A percentile compares a stretch with the other conserved stretches of the same genome.
These are phyloP conservation scores for Acipenser transmontanus DNA, from an alignment of 2,797 vertebrate genomes.

Conservation along the genomic window DNA sequence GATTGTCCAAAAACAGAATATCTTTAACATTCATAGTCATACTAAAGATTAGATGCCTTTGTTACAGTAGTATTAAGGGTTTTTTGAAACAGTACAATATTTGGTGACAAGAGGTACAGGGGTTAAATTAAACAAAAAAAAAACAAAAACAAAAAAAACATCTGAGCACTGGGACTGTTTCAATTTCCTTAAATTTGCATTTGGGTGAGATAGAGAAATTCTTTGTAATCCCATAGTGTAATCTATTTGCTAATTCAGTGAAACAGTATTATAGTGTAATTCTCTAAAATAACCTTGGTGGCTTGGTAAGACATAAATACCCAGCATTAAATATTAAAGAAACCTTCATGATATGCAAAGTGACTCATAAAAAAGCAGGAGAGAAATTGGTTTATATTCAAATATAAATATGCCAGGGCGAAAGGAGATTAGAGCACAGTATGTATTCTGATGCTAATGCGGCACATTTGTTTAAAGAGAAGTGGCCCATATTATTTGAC, in stretches of 20 bases:
- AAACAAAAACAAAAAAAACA: too few relatives aligned
- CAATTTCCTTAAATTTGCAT: background rate
- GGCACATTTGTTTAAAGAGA: constrained; percentile 47
- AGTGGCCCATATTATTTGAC: constrained; percentile 55
- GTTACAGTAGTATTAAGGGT: too few relatives aligned
- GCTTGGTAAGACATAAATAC: constrained; percentile 29
- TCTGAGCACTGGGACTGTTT: too few relatives aligned
- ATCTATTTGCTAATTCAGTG: constrained; percentile 26
- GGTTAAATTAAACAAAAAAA: too few relatives aligned
- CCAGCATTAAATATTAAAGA: constrained; percentile 45
- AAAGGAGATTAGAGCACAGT: constrained; percentile 47
- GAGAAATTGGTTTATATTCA: constrained; percentile 41
- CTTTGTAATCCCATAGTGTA: constrained; percentile 27
- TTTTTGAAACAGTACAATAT: too few relatives aligned
- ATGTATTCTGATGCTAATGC: constrained; percentile 61
- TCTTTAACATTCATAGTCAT: too few relatives aligned
- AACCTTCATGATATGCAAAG: constrained; percentile 19
- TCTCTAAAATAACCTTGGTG: constrained; percentile 43
- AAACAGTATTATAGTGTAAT: constrained; percentile 45
- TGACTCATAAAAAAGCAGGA: constrained; percentile 38
- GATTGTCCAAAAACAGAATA: too few relatives aligned
- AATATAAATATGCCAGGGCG: constrained; percentile 52
- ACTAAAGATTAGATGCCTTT: too few relatives aligned
- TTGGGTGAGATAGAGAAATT: constrained; percentile 17
- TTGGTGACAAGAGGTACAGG: too few relatives aligned